Evolutionary conservation across 1,140 invertebrate genomes (phyloP), one percentile per base, ranked within the genome.

Genomic region (Vanessa atalanta): DNA sequence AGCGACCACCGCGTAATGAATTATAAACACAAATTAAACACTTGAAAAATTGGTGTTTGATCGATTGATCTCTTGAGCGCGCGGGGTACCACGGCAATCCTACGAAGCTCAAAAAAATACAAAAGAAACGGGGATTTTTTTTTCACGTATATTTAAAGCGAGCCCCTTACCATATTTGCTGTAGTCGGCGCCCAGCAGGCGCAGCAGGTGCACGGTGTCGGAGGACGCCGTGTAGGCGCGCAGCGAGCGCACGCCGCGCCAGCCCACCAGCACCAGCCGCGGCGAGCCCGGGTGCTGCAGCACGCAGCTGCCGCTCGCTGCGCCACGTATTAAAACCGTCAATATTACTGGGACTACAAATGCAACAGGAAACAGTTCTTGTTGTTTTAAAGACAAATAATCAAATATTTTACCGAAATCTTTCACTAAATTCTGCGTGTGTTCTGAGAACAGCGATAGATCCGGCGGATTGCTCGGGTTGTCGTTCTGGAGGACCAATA

Each of bases 201-300:
- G 92, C 47, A 99, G 92, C 77, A 96, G 97, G 93, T 99, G 98
- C 47, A 97, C 94, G 20, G 97, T 95, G 86, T 98, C 97, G 76
- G 95, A 94, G 66, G 95, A 93, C 26, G 97, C 95, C 16, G 98
- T 96, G 89, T 99, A 99, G 15, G 96, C 97, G 47, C 98, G 94
- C 31, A 98, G 88, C 8, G 97, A 97, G 73, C 95, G 95, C 12
- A 95, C 96, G n/a, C 98, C 98, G 81, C 96, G 95, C 98, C 98
- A 99, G 0, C 97, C 98, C 67, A 97, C 97, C 55, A 99, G 89
- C 37, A 95, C 94, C 31, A 98, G 91, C 8, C 94, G 93, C 61
- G 97, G 93, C 67, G 92, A 83, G 3, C 93, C 87, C 20, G 89
- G 86, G 57, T 96, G 97, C 78, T 96, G 92, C 4, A 97, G 86